Percentiles rank a stretch among this genome's conserved stretches.
These are phyloP conservation scores for Dromococcyx pavoninus DNA, from an alignment of 2,797 vertebrate genomes.

Conservation along the genomic window DNA sequence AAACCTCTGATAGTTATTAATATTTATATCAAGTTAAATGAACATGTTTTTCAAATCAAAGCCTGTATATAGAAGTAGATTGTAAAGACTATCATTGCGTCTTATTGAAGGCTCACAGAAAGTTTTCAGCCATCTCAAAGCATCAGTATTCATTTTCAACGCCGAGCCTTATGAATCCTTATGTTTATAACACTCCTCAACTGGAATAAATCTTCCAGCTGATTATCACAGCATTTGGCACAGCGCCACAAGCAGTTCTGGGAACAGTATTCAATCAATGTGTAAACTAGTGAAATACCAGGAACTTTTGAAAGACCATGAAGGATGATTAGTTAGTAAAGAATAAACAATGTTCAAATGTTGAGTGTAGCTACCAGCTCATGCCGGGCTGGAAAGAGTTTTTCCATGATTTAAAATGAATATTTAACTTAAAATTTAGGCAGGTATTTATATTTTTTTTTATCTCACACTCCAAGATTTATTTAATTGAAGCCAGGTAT, in stretches of 20 bases:
- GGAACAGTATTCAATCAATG: constrained; percentile 78
- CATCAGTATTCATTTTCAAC: constrained; percentile 68
- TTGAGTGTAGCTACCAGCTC: constrained; percentile 73
- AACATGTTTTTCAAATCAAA: constrained; percentile 57
- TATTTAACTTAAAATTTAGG: constrained; percentile 52
- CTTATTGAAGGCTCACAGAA: constrained; percentile 35
- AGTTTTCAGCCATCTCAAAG: constrained; percentile 67
- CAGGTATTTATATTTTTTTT: constrained; percentile 72
- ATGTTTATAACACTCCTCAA: constrained; percentile 82
- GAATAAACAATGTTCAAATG: constrained; percentile 75
- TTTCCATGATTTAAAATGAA: constrained; percentile 69
- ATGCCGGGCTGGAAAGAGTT: constrained; percentile 56
- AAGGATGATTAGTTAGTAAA: constrained; percentile 76
- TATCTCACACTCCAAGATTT: constrained; percentile 60
- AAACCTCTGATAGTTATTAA: constrained; percentile 62
- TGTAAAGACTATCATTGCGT: not conserved
- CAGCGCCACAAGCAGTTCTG: constrained; percentile 76
- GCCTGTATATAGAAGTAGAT: constrained; percentile 8
- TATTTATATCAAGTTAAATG: constrained; percentile 64
- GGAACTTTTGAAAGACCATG: constrained; percentile 75
- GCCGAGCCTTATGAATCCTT: constrained; percentile 74
- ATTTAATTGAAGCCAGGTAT: constrained; percentile 66
- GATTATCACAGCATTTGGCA: constrained; percentile 83
- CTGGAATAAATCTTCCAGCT: constrained; percentile 85
- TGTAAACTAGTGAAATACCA: constrained; percentile 76